Conservation (phyloP, 2,113 vertebrate genomes). For the Pundamilia nyererei region DNA sequence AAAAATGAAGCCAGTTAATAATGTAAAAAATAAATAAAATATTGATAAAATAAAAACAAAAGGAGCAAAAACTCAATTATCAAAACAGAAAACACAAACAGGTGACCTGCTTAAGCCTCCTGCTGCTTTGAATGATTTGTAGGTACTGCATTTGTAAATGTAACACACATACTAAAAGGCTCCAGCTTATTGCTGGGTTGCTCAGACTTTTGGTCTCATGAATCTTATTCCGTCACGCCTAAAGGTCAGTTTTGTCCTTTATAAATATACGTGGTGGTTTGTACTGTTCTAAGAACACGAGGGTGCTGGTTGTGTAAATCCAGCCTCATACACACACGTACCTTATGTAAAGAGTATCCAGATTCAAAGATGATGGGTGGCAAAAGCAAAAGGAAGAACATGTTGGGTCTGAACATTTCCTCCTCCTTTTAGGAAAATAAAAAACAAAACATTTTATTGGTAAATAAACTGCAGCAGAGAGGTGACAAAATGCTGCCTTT, state of each 20-base stretch:
- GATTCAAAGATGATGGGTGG: conserved; percentile 99
- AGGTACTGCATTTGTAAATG: background rate
- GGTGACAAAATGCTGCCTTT: background rate
- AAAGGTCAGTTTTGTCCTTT: background rate
- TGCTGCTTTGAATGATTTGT: background rate
- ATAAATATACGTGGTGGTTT: background rate
- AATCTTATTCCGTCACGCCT: background rate
- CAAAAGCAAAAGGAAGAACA: conserved; percentile 97
- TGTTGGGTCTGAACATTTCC: conserved; percentile 99
- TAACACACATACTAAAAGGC: background rate
- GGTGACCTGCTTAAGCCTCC: background rate
- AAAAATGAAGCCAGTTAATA: background rate
- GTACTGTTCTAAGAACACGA: background rate
- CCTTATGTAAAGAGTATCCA: conserved; percentile 97
- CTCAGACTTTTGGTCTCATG: background rate
- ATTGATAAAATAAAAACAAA: background rate
- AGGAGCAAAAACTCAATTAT: background rate
- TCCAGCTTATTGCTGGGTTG: background rate
- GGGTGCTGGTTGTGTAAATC: background rate
- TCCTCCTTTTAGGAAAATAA: conserved; percentile 82
- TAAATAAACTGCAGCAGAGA: background rate
- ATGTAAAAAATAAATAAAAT: background rate
- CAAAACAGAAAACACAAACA: background rate
- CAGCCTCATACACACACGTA: conserved; percentile 17
- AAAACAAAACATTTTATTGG: background rate